phyloP scores from a whole-genome alignment of 2,797 vertebrate species.

The Syndactyla subalaris region DNA sequence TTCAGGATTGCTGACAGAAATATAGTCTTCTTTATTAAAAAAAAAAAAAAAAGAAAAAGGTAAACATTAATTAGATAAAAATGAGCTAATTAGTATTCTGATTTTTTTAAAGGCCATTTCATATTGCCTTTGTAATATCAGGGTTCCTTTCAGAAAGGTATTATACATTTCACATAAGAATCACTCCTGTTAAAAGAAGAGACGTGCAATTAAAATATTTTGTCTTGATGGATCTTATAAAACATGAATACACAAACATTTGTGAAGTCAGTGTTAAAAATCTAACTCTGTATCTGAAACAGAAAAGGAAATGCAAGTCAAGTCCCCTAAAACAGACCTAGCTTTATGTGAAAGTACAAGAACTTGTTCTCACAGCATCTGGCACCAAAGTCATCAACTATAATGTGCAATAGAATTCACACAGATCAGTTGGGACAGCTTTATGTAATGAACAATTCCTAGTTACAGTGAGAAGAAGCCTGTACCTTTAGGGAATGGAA shows the following conservation, averaged over 20 bases:
- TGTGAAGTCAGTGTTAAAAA: neutral
- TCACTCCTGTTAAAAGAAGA: neutral
- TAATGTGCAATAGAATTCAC: neutral
- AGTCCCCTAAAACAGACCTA: neutral
- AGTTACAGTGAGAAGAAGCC: neutral
- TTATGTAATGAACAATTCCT: neutral
- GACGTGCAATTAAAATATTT: neutral
- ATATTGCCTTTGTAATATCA: neutral
- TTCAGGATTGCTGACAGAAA: constrained; percentile 87
- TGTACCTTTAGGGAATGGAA: neutral
- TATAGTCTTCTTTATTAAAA: constrained; percentile 79
- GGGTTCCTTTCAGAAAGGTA: neutral
- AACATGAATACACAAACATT: neutral
- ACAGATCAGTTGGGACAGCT: neutral
- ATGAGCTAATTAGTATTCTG: neutral
- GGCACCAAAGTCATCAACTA: neutral
- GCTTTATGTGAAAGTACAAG: neutral
- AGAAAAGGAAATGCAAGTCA: neutral
- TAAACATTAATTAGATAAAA: neutral
- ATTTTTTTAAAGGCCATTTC: neutral
- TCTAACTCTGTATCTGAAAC: accelerated
- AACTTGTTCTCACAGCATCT: neutral
- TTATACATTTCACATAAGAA: neutral
- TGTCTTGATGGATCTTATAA: neutral
- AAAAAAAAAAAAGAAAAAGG: neutral